Evolutionary conservation across 2,113 vertebrate species (phyloP).

Genomic region (Cariama cristata): DNA sequence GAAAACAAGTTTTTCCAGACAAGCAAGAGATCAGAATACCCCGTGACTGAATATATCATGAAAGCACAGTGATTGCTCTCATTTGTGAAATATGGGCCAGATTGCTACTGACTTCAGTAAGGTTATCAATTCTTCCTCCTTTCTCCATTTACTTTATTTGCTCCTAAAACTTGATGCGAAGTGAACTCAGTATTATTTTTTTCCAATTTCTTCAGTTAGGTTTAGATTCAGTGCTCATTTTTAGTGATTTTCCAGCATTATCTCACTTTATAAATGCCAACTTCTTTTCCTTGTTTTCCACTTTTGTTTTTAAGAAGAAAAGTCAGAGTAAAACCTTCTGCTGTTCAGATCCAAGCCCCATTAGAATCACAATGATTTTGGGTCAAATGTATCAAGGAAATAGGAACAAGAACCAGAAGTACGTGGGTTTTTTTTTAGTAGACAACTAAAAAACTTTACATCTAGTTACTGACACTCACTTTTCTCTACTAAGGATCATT

Average conservation of each 20-base stretch:
- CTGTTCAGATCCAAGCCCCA: background rate
- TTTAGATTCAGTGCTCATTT: background rate
- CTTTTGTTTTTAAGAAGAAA: background rate
- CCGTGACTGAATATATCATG: background rate
- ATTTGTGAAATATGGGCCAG: background rate
- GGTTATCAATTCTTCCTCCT: background rate
- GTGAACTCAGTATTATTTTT: background rate
- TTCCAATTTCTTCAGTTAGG: background rate
- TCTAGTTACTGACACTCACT: background rate
- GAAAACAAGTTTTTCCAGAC: background rate
- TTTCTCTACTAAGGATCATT: background rate
- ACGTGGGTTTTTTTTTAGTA: background rate
- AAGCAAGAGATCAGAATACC: background rate
- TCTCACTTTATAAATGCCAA: background rate
- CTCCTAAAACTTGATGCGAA: background rate
- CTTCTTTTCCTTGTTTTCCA: background rate
- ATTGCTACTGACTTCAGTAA: background rate
- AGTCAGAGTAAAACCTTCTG: background rate
- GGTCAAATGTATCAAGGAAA: background rate
- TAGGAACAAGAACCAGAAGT: background rate
- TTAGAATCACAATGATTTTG: background rate
- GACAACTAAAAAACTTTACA: background rate
- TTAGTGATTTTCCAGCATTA: background rate
- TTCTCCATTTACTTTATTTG: background rate
- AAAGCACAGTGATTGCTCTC: background rate